A percentile compares a stretch with the other conserved stretches of the same genome.
Evolutionary conservation across 2,113 vertebrate genomes (phyloP).

Genomic region (Tragelaphus buxtoni): DNA sequence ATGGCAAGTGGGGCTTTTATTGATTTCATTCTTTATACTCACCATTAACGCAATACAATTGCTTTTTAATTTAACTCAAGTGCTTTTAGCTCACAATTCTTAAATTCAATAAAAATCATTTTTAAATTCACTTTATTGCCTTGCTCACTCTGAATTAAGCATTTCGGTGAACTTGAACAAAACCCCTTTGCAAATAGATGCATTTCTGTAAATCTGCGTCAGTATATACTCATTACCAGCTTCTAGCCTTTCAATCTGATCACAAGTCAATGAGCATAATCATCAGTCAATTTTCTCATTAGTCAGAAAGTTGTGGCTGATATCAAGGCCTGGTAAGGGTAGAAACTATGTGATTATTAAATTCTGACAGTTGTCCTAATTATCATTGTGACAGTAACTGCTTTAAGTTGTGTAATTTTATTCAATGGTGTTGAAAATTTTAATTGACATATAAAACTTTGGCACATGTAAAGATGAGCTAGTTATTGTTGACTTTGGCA

Average conservation of each 20-base stretch:
- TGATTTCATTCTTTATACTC: slow-evolving; percentile 70
- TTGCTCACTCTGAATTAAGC: slow-evolving; percentile 32
- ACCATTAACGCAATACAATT: slow-evolving; percentile 66
- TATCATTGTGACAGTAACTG: background rate
- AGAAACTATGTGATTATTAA: background rate
- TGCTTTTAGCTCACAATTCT: slow-evolving; percentile 58
- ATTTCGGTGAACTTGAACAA: slow-evolving; percentile 16
- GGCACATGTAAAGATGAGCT: background rate
- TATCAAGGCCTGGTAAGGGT: background rate
- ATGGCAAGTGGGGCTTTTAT: slow-evolving; percentile 56
- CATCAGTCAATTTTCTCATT: background rate
- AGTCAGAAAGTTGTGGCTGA: background rate
- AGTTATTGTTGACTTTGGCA: background rate
- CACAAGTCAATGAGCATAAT: background rate
- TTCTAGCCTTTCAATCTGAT: background rate
- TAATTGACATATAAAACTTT: background rate
- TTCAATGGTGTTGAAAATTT: background rate
- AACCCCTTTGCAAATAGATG: background rate
- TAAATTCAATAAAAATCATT: slow-evolving; percentile 62
- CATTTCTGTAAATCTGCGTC: background rate
- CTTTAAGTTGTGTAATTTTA: background rate
- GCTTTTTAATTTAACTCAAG: slow-evolving; percentile 61
- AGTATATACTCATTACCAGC: background rate
- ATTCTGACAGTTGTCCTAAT: background rate
- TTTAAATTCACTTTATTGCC: slow-evolving; percentile 43